phyloP scores from a whole-genome alignment of 92 coral and sea anemone genomes.

The Porites evermanni region DNA sequence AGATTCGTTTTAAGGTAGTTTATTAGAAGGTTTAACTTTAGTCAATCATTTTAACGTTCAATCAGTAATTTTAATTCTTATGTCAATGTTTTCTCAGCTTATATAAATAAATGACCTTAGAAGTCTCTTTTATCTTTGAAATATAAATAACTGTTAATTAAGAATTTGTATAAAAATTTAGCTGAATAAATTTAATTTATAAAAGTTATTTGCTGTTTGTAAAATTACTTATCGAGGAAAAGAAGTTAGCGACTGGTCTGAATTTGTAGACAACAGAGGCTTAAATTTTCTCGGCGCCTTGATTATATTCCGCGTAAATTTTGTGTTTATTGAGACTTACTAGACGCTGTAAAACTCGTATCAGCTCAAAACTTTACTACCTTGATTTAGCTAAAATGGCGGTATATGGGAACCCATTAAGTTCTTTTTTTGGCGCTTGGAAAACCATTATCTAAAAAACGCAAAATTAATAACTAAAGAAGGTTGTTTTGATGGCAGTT shows the following conservation, averaged over 20 bases:
- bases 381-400: background rate
- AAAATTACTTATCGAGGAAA: background rate
- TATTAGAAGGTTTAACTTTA: background rate
- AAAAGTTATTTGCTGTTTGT: background rate
- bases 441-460: slow-evolving; percentile 3
- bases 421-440: background rate
- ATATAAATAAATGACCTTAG: background rate
- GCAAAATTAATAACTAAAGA: background rate
- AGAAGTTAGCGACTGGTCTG: background rate
- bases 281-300: background rate
- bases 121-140: background rate
- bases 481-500: slow-evolving; percentile 10
- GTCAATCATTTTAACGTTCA: background rate
- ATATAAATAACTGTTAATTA: slow-evolving; percentile 2
- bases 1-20: background rate
- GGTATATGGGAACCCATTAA: background rate
- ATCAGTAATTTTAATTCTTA: slow-evolving; percentile 7
- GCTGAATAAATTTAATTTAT: slow-evolving; percentile 19
- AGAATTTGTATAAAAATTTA: background rate
- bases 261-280: background rate
- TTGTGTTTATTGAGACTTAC: no score
- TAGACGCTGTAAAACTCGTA: background rate
- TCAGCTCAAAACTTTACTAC: background rate
- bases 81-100: slow-evolving; percentile 26
- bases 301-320: background rate